Base-by-base conservation (phyloP, 1,140 invertebrate genomes). In the Papilio machaon region DNA sequence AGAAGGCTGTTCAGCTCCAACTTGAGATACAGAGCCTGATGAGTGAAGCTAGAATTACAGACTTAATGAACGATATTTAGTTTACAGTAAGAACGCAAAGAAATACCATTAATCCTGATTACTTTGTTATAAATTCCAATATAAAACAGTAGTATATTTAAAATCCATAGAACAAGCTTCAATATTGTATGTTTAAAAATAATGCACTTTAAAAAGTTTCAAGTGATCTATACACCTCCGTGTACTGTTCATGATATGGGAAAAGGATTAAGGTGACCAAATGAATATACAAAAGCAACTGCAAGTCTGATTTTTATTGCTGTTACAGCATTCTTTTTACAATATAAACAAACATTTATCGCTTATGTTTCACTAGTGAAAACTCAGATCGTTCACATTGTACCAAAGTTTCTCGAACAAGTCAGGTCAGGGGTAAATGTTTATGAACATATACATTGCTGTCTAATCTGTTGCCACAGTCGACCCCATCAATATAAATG, bases 241-340 rank as follows among this genome's bases (percentile, higher is more conserved):
- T 17, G 49, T 52, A 52, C 13, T 52, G 49, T 52, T 52, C 6
- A 52, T 52, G n/a, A 19, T n/a, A 9, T n/a, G 7, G 7, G 54
- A 17, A 74, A 81, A 52, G 46, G 64, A 70, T 70, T 75, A 70
- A 78, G 46, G 23, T 17, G 49, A 76, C 17, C 35, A 54, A 49
- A n/a, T 30, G 43, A 19, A 73, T 83, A 86, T 75, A 87, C 88
- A 85, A 88, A 83, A 84, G 82, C 15, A 76, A 81, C 52, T 87
- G 83, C 89, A 89, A 88, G 88, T 93, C 88, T 90, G 91, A 93
- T 91, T 91, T 93, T 94, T 93, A 94, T 95, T 95, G 94, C 94
- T 95, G 92, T 94, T 88, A 93, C 92, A 95, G 93, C 93, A 91
- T 95, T 89, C 87, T 86, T 30, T 93, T 92, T 91, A 91, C 91